A percentile compares a stretch with the other conserved stretches of the same genome.
phyloP scores from a whole-genome alignment of 2,797 vertebrate genomes.

The Phoxinus dragarum region DNA sequence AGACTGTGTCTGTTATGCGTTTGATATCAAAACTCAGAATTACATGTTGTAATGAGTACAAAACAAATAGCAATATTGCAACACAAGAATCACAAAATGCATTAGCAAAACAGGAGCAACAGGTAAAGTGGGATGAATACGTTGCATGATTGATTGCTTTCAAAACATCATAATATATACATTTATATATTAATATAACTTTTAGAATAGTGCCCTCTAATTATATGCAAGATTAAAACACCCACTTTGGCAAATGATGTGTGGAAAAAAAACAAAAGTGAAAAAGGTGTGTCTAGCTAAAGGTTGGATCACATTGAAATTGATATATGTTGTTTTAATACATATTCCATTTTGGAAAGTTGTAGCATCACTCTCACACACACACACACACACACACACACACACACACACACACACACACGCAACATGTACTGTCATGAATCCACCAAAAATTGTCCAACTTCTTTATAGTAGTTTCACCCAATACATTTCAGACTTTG shows the following conservation, averaged over 20 bases:
- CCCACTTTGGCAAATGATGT: neutral
- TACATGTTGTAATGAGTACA: neutral
- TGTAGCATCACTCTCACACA: neutral
- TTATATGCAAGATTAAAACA: neutral
- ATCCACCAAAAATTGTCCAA: neutral
- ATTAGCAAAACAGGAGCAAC: neutral
- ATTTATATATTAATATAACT: neutral
- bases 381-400: too few species aligned
- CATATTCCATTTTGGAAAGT: neutral
- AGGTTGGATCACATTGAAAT: neutral
- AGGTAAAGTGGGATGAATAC: neutral
- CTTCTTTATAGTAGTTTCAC: neutral
- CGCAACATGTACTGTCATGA: neutral
- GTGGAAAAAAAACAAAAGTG: neutral
- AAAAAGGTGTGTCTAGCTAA: neutral
- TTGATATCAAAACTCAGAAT: neutral
- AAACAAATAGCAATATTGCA: neutral
- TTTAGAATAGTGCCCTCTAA: neutral
- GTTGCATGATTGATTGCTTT: neutral
- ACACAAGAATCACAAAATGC: neutral
- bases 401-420: too few species aligned
- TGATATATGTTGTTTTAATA: neutral
- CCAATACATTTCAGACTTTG: neutral
- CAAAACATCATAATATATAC: neutral
- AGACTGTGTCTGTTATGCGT: neutral